Percentiles rank a stretch among this genome's conserved stretches.
Conservation (phyloP, 2,113 vertebrate species). For the Ctenomys sociabilis region DNA sequence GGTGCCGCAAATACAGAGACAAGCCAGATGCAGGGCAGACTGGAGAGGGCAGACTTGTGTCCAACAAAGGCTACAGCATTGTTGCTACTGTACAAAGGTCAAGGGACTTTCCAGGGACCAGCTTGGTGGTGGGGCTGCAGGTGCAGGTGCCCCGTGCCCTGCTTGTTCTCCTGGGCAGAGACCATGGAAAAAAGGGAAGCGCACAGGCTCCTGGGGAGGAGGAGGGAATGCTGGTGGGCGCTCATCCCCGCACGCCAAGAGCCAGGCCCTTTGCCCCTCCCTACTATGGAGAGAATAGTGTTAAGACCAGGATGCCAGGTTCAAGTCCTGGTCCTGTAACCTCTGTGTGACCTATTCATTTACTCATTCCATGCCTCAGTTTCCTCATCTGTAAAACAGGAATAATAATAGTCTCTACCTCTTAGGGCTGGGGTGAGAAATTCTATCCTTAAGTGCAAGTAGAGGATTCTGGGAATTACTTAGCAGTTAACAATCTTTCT, state of each 20-base stretch:
- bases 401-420: not conserved
- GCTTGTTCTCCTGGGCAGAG: not conserved
- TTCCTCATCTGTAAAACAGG: not conserved
- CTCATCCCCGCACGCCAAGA: not conserved
- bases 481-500: not conserved
- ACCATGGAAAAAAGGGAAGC: not conserved
- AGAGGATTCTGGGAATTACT: not conserved
- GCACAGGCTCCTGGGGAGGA: not conserved
- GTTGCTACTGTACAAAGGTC: not conserved
- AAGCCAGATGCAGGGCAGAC: not conserved
- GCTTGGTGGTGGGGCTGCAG: not conserved
- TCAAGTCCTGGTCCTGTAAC: not conserved
- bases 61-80: not conserved
- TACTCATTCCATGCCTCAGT: not conserved
- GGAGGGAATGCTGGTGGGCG: too few species aligned
- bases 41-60: not conserved
- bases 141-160: not conserved
- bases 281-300: fast-evolving
- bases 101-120: not conserved
- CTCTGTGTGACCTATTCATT: not conserved
- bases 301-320: not conserved
- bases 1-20: not conserved
- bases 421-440: not conserved
- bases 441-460: not conserved
- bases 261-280: not conserved